Evolutionary conservation across 1,140 invertebrate genomes (phyloP).

Genomic region (Colletes latitarsis): DNA sequence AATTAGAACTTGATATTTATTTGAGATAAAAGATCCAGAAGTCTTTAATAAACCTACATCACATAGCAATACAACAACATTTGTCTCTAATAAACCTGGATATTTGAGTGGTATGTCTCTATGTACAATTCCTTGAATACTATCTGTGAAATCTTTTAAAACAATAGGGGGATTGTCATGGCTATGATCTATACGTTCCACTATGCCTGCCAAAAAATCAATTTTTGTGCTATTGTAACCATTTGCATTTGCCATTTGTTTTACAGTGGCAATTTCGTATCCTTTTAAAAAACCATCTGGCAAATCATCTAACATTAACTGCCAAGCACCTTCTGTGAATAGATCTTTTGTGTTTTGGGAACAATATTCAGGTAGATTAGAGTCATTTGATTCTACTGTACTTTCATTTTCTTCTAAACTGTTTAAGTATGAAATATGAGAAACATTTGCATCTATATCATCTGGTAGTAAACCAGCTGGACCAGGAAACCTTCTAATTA

Average conservation of each 20-base stretch:
- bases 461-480: conserved; percentile 77
- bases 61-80: conserved; percentile 70
- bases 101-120: conserved; percentile 70
- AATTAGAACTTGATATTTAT: conserved; percentile 72
- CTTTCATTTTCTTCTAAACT: conserved; percentile 40
- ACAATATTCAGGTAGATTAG: conserved; percentile 63
- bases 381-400: conserved; percentile 33
- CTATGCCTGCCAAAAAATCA: conserved; percentile 72
- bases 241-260: conserved; percentile 62
- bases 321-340: conserved; percentile 75
- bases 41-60: conserved; percentile 68
- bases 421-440: conserved; percentile 30
- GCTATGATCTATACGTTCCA: conserved; percentile 73
- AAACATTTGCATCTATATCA: conserved; percentile 34
- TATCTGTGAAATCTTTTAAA: conserved; percentile 74
- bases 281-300: conserved; percentile 69
- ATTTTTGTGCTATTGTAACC: conserved; percentile 63
- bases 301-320: conserved; percentile 73
- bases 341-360: conserved; percentile 76
- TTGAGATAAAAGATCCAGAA: conserved; percentile 57
- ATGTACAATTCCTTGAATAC: conserved; percentile 74
- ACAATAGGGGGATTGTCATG: conserved; percentile 73
- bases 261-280: conserved; percentile 71
- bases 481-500: conserved; percentile 77
- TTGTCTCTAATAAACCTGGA: conserved; percentile 72